A percentile compares a stretch with the other conserved stretches of the same genome.
Conservation (phyloP, 2,797 vertebrate species). For the Nyctibius grandis region DNA sequence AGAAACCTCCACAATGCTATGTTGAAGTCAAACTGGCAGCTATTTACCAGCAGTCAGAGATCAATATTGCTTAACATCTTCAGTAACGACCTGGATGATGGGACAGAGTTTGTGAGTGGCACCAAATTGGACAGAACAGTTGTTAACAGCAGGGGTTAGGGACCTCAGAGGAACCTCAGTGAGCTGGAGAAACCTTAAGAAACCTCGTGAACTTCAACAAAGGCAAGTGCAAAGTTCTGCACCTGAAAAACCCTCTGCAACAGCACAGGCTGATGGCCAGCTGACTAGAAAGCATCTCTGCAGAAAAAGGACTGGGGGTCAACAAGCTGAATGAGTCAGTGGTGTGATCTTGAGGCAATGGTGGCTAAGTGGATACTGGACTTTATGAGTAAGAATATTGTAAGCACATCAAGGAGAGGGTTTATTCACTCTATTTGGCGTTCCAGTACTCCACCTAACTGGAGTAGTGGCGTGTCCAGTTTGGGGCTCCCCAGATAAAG, state of each 20-base stretch:
- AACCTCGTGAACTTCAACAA: neutral
- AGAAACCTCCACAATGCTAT: neutral
- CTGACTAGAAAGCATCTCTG: neutral
- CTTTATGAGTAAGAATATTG: neutral
- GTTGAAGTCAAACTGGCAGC: neutral
- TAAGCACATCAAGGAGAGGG: neutral
- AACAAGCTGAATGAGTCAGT: neutral
- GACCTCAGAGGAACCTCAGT: neutral
- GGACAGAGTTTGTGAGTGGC: neutral
- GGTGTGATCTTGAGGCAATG: neutral
- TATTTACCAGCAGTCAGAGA: neutral
- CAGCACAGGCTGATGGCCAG: neutral
- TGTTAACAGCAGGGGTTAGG: neutral
- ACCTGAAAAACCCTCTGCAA: neutral
- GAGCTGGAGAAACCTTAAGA: neutral
- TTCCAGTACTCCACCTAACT: neutral
- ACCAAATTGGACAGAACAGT: neutral
- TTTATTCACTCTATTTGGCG: neutral
- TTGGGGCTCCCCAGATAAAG: neutral
- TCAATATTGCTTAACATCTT: neutral
- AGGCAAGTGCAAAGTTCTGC: neutral
- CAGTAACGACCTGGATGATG: neutral
- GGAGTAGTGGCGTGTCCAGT: neutral
- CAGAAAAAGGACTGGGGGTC: neutral
- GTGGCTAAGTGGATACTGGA: neutral